A percentile compares a stretch with the other conserved stretches of the same genome.
These are phyloP conservation scores for Rhaphigaster nebulosa DNA, from an alignment of 2,888 invertebrate species.

Conservation along the genomic window DNA sequence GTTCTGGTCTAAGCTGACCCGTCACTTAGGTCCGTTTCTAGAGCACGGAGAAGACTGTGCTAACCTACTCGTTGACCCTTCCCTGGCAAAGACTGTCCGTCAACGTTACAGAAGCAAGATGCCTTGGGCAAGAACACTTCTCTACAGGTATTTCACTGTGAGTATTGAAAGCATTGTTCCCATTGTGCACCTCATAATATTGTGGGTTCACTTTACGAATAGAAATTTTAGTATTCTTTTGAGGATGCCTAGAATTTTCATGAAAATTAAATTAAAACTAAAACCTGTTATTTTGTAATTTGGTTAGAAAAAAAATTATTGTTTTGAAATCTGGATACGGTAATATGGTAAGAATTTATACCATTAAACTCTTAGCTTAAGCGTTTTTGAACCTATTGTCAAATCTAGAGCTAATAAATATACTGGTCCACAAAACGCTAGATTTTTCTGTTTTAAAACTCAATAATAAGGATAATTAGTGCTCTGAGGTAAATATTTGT, in stretches of 20 bases:
- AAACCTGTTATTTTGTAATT: neutral
- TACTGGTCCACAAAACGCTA: too few species aligned
- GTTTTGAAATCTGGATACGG: neutral
- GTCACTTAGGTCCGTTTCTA: slow-evolving; percentile 77
- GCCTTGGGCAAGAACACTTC: slow-evolving; percentile 51
- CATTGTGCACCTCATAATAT: neutral
- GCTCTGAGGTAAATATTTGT: too few species aligned
- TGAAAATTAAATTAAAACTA: neutral
- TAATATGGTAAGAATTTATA: too few species aligned
- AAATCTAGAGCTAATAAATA: too few species aligned
- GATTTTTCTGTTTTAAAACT: too few species aligned
- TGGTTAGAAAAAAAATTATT: neutral
- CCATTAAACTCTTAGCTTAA: too few species aligned
- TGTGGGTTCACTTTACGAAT: neutral
- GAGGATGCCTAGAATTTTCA: neutral
- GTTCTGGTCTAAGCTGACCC: slow-evolving; percentile 78
- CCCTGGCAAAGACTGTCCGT: slow-evolving; percentile 28
- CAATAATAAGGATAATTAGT: too few species aligned
- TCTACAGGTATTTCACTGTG: slow-evolving; percentile 58
- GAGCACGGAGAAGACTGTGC: slow-evolving; percentile 67
- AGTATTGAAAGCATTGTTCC: neutral
- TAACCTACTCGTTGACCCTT: slow-evolving; percentile 35
- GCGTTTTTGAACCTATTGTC: too few species aligned
- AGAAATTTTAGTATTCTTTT: neutral
- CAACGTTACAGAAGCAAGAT: slow-evolving; percentile 48